These are phyloP conservation scores for Saccopteryx leptura DNA, from an alignment of 2,113 vertebrate genomes.

Conservation along the genomic window DNA sequence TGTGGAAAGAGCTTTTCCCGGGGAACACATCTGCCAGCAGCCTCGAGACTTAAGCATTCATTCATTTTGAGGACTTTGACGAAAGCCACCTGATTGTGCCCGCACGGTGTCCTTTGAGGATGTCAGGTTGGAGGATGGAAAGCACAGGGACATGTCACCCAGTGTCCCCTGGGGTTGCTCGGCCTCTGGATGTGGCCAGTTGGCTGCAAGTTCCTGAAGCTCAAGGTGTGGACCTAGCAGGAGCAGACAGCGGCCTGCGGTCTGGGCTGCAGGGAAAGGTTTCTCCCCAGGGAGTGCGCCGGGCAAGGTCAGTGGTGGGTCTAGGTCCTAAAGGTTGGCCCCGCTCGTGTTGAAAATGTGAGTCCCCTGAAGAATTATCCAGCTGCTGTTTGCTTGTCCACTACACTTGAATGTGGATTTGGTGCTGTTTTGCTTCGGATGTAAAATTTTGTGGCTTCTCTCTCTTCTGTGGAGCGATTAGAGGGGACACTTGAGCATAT, in stretches of 20 bases:
- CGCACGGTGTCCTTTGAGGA: background rate
- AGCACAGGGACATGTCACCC: background rate
- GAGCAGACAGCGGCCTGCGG: background rate
- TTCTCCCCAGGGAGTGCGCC: accelerated
- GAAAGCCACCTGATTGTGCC: background rate
- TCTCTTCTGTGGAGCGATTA: background rate
- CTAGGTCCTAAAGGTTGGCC: background rate
- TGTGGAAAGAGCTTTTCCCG: background rate
- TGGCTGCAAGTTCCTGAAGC: no score
- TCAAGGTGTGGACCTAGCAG: background rate
- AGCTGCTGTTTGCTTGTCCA: background rate
- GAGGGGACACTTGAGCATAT: background rate
- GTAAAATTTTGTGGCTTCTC: background rate
- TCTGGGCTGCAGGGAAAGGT: background rate
- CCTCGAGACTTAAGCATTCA: background rate
- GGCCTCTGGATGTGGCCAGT: background rate
- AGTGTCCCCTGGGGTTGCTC: background rate
- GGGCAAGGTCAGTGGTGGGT: accelerated
- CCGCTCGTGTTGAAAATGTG: accelerated
- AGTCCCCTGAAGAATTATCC: background rate
- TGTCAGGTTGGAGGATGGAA: background rate
- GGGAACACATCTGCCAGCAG: background rate
- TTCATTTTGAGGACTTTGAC: background rate
- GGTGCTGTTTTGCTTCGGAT: background rate
- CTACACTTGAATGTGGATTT: constrained; percentile 81